Evolutionary conservation across 2,113 vertebrate species (phyloP).

Genomic region (Abramis brama): DNA sequence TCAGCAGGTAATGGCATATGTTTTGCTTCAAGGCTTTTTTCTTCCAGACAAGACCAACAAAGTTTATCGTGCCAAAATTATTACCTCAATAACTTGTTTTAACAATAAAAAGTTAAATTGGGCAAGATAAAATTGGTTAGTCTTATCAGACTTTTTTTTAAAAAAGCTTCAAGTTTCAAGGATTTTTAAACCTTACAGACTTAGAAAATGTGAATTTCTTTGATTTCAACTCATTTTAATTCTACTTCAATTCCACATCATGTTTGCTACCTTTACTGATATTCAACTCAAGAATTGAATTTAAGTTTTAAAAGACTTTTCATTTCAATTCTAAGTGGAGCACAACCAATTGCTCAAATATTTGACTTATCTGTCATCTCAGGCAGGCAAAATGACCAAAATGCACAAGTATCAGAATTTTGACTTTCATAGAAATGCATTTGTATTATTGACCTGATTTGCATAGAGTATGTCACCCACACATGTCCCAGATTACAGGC

Average conservation of each 20-base stretch:
- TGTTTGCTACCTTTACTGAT: background rate
- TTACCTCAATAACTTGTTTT: no score
- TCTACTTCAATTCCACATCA: background rate
- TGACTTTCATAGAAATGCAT: background rate
- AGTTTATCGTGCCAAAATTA: background rate
- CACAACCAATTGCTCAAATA: background rate
- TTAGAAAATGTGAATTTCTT: no score
- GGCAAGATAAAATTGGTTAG: no score
- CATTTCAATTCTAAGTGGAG: background rate
- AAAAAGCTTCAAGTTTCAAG: no score
- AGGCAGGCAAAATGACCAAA: background rate
- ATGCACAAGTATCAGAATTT: background rate
- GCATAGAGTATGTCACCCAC: background rate
- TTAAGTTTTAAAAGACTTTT: background rate
- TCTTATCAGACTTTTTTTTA: no score
- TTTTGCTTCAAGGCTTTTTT: background rate
- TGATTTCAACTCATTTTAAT: background rate
- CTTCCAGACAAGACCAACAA: background rate
- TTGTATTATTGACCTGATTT: slow-evolving; percentile 2
- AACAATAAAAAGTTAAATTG: no score
- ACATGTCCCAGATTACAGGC: slow-evolving; percentile 45
- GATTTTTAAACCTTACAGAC: no score
- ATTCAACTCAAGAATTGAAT: background rate
- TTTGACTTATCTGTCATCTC: background rate
- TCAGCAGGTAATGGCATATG: background rate